Evolutionary conservation across 1,140 invertebrate species (phyloP).

Genomic region (Dinoponera quadriceps): DNA sequence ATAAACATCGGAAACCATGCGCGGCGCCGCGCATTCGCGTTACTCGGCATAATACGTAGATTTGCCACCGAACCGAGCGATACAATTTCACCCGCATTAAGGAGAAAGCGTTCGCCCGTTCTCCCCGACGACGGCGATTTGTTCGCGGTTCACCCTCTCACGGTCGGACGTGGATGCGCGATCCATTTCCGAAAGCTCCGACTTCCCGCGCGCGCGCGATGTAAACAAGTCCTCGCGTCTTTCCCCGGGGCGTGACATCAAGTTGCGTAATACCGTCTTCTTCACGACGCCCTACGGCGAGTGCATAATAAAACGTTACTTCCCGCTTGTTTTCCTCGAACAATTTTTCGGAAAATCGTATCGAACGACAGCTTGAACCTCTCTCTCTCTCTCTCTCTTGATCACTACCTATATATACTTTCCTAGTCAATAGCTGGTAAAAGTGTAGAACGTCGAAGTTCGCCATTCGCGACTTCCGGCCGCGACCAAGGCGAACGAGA

Average conservation of each 20-base stretch:
- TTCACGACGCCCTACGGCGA: not conserved
- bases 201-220: not conserved
- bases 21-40: slow-evolving; percentile 7
- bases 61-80: slow-evolving; percentile 64
- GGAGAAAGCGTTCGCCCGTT: slow-evolving; percentile 69
- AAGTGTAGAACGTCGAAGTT: slow-evolving; percentile 47
- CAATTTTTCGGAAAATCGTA: no score
- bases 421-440: slow-evolving; percentile 23
- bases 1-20: slow-evolving; percentile 16
- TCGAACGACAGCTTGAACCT: no score
- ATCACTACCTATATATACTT: slow-evolving; percentile 12
- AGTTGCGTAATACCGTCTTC: not conserved
- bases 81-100: slow-evolving; percentile 70
- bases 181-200: slow-evolving; percentile 32
- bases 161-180: not conserved
- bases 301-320: slow-evolving; percentile 14
- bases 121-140: slow-evolving; percentile 55
- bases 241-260: not conserved
- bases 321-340: no score
- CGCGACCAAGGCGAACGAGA: slow-evolving; percentile 45
- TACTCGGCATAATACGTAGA: slow-evolving; percentile 66
- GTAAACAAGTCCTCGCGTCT: slow-evolving; percentile 26
- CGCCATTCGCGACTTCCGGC: slow-evolving; percentile 48
- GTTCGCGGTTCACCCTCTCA: slow-evolving; percentile 24
- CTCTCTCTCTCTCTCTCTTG: slow-evolving; percentile 6